Percentiles rank a stretch among this genome's conserved stretches.
Conservation (phyloP, 2,888 invertebrate species). For the Aphidoletes aphidimyza region DNA sequence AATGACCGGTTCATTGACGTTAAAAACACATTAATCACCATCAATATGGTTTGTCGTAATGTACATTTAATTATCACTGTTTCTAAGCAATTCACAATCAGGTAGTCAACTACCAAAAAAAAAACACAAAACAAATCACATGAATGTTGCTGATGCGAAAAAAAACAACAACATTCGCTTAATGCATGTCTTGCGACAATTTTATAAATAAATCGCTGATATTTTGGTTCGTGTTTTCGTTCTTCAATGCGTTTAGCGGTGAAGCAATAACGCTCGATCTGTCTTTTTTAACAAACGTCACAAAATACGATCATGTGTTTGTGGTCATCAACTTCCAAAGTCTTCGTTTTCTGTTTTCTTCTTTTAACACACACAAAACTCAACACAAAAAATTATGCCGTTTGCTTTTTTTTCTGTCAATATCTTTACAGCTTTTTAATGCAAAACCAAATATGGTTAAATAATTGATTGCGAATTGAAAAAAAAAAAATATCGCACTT, state of each 20-base stretch:
- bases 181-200: neutral
- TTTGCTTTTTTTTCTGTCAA: neutral
- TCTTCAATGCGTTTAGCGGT: neutral
- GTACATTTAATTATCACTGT: slow-evolving; percentile 6
- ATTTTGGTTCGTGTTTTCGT: neutral
- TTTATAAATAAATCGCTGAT: neutral
- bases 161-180: neutral
- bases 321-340: neutral
- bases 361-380: no score
- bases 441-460: no score
- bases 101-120: neutral
- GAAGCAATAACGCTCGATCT: neutral
- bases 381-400: neutral
- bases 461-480: no score
- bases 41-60: neutral
- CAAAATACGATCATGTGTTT: slow-evolving; percentile 9
- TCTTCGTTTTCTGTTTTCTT: no score
- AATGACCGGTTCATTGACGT: neutral
- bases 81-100: neutral
- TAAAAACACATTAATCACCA: neutral
- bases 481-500: no score
- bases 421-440: no score
- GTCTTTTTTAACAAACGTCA: neutral
- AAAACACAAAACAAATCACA: neutral
- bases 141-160: neutral